A percentile compares a stretch with the other conserved stretches of the same genome.
These are phyloP conservation scores for Notiomystis cincta DNA, from an alignment of 2,113 vertebrate species.

Conservation along the genomic window DNA sequence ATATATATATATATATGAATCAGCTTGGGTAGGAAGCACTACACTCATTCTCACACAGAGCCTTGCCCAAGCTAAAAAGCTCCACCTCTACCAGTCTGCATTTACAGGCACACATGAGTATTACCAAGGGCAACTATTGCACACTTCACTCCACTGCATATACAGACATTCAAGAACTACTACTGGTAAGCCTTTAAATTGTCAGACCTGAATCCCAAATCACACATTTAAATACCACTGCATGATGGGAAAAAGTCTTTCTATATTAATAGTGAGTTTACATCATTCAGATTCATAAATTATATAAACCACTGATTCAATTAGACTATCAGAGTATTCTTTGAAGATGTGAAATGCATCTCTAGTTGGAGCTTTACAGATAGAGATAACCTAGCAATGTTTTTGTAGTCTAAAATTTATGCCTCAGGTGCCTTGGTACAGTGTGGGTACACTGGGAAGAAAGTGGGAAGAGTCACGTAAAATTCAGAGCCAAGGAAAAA, in stretches of 20 bases:
- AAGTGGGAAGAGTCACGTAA: background rate
- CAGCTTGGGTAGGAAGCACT: background rate
- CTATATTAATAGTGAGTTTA: background rate
- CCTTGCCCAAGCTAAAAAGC: background rate
- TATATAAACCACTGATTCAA: background rate
- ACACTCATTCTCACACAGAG: background rate
- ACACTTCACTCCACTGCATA: background rate
- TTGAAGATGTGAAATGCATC: background rate
- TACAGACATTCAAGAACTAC: background rate
- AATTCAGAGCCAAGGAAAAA: background rate
- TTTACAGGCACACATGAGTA: background rate
- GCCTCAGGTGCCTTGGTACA: background rate
- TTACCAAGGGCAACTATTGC: background rate
- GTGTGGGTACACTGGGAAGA: background rate
- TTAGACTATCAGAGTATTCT: background rate
- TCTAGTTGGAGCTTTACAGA: background rate
- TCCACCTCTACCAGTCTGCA: background rate
- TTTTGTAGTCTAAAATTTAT: background rate
- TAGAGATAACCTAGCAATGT: background rate
- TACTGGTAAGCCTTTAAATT: background rate
- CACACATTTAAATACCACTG: background rate
- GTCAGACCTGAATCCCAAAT: background rate
- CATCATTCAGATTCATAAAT: background rate
- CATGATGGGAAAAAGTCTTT: background rate
- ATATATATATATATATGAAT: background rate